Base-by-base conservation (phyloP, 2,888 invertebrate species). In the Tinea trinotella region DNA sequence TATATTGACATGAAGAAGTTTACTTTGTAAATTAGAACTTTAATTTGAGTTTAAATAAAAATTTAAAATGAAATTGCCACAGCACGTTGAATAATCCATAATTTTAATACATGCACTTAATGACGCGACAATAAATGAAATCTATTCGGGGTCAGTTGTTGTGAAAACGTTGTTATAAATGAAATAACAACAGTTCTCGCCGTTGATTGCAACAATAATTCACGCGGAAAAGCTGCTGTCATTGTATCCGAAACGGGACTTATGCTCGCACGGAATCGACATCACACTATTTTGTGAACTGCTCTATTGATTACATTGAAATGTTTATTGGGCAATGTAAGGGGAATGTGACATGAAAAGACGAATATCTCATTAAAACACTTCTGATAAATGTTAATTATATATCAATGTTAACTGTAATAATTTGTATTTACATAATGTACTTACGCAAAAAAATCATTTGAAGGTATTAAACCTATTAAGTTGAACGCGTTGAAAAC, bases 201-300 rank as follows among this genome's bases (percentile, higher is more conserved):
- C 61, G 72, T 71, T 72, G 73, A 74, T 73, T 73, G 73, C 71
- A 57, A 61, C 67, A 59, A 67, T 74, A 69, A 66, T 66, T 73
- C 71, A 72, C 59, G 36, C 46, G 36, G 34, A 56, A 56, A 56
- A 54, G 56, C 57, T 55, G 53, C 50, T 58, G 57, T 58, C 59
- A 58, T 57, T 57, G 58, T 54, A 53, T 54, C 36, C 53, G 52
- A 54, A 36, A 22, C 52, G 7, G 24, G 50, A 50, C 50, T 50
- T 53, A 56, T 53, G 56, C 20, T 49, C 19, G 22, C 13, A 24
- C 15, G 22, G 24, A 19, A 24, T 50, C 50, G 50, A 50, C 55
- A 35, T 12, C 10, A 48, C 53, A 52, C 48, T 55, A 53, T 12
- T 30, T 30, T 44, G 52, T 52, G 50, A 24, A 50, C 50, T 24